Evolutionary conservation across 2,888 invertebrate genomes (phyloP).

Genomic region (Graphium colonna): DNA sequence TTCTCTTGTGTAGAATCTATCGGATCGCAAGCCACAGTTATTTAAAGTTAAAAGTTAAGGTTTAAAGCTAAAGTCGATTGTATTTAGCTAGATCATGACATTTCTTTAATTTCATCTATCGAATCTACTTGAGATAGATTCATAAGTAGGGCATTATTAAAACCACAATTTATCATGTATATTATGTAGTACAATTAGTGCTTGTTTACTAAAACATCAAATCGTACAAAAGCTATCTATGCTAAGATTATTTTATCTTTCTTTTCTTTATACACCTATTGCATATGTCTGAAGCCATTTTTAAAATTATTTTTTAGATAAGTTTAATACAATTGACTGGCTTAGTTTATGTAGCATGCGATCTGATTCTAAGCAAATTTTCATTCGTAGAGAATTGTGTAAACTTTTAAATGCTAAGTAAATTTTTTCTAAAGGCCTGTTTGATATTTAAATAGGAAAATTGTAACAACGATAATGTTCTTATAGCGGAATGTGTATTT

Average conservation of each 20-base stretch:
- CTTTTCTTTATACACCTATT: neutral
- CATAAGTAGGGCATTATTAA: no score
- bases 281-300: neutral
- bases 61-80: neutral
- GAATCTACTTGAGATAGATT: no score
- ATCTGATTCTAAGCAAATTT: constrained; percentile 22
- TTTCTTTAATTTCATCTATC: no score
- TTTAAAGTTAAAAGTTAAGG: no score
- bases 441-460: constrained; percentile 39
- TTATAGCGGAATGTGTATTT: constrained; percentile 50
- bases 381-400: constrained; percentile 6
- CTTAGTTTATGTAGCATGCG: constrained; percentile 22
- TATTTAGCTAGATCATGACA: neutral
- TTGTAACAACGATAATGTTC: constrained; percentile 46
- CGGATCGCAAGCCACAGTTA: constrained; percentile 18
- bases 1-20: neutral
- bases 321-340: constrained; percentile 9
- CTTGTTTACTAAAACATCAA: no score
- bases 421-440: constrained; percentile 46
- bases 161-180: no score
- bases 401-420: constrained; percentile 26
- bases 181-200: no score
- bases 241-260: no score
- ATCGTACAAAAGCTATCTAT: no score
- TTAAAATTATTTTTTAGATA: constrained; percentile 1